These are phyloP conservation scores for Gavialis gangeticus DNA, from an alignment of 2,113 vertebrate species.

Conservation along the genomic window DNA sequence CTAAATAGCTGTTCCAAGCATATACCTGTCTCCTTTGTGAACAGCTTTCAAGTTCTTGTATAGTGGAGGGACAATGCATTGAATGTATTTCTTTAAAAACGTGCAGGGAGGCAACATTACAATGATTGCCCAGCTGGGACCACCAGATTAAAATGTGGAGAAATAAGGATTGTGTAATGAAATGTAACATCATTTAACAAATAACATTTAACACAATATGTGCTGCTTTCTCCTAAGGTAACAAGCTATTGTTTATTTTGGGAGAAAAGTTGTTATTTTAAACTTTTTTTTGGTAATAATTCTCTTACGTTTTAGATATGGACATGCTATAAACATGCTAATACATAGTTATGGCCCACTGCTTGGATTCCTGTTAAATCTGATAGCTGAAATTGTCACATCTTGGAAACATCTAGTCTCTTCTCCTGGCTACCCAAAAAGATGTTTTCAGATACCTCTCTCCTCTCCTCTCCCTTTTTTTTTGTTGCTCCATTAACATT, in stretches of 20 bases:
- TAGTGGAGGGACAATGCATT: background rate
- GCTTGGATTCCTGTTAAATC: background rate
- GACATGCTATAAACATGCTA: background rate
- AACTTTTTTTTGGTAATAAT: background rate
- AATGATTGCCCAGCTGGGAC: too few species aligned
- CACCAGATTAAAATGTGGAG: too few species aligned
- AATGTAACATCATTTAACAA: too few species aligned
- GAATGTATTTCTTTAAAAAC: background rate
- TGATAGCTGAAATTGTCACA: background rate
- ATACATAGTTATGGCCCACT: background rate
- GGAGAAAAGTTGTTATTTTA: too few species aligned
- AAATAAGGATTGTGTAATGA: too few species aligned
- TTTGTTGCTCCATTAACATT: background rate
- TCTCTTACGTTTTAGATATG: background rate
- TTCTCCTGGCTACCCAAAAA: background rate
- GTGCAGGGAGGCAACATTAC: background rate
- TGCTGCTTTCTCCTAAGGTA: too few species aligned
- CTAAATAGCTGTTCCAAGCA: background rate
- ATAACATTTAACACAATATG: too few species aligned
- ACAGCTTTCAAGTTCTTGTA: background rate
- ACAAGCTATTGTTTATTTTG: too few species aligned
- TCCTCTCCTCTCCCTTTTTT: background rate
- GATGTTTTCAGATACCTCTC: background rate
- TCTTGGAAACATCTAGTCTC: background rate
- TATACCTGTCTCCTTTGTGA: background rate